A percentile compares a stretch with the other conserved stretches of the same genome.
phyloP scores from a whole-genome alignment of 2,113 vertebrate genomes.

The Odontesthes bonariensis region DNA sequence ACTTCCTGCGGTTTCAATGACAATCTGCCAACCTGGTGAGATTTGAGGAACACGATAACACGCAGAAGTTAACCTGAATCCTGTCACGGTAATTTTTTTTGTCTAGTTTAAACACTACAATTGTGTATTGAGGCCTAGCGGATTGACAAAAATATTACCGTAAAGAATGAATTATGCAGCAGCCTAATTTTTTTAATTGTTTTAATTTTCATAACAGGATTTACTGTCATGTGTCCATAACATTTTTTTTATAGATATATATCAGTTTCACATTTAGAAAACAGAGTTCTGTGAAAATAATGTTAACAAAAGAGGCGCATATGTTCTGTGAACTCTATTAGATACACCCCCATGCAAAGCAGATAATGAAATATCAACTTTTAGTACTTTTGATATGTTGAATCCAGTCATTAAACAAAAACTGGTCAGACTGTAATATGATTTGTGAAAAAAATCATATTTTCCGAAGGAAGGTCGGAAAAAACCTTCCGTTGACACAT shows the following conservation, averaged over 20 bases:
- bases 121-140: not conserved
- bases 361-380: not conserved
- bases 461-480: too few relatives aligned
- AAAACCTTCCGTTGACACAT: not conserved
- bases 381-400: not conserved
- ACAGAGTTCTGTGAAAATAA: not conserved
- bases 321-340: too few relatives aligned
- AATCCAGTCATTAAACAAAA: not conserved
- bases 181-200: too few relatives aligned
- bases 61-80: not conserved
- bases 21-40: not conserved
- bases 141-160: not conserved
- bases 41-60: constrained; percentile 27
- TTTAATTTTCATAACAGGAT: not conserved
- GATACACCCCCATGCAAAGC: not conserved
- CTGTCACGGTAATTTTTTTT: not conserved
- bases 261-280: not conserved
- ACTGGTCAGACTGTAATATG: not conserved
- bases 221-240: too few relatives aligned
- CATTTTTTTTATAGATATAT: too few relatives aligned
- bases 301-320: not conserved
- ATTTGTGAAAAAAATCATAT: too few relatives aligned
- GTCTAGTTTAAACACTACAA: not conserved
- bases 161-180: not conserved
- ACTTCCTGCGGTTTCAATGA: constrained; percentile 34